Evolutionary conservation across 2,888 invertebrate genomes (phyloP).

Genomic region (Merodon equestris): DNA sequence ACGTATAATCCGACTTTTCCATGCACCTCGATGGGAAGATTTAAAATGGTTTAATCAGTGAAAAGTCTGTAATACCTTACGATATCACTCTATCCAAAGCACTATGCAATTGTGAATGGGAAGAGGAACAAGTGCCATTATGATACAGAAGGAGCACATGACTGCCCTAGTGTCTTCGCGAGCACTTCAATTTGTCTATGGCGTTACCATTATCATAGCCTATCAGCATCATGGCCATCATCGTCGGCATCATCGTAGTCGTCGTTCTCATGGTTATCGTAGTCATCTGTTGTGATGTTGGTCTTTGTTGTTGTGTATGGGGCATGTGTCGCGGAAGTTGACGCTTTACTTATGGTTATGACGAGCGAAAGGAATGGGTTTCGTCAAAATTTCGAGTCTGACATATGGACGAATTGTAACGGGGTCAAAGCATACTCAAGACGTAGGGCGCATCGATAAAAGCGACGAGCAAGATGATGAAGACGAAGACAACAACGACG

Average conservation of each 20-base stretch:
- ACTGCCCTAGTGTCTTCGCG: not conserved
- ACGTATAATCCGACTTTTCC: no score
- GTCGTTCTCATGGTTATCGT: slow-evolving; percentile 4
- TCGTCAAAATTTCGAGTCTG: no score
- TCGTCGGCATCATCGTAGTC: slow-evolving; percentile 25
- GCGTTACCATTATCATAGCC: slow-evolving; percentile 45
- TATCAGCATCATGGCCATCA: slow-evolving; percentile 30
- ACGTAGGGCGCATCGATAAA: slow-evolving; percentile 1
- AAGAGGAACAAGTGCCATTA: slow-evolving; percentile 10
- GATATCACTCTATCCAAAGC: slow-evolving; percentile 22
- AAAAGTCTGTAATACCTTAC: slow-evolving; percentile 39
- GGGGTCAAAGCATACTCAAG: not conserved
- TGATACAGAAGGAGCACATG: not conserved
- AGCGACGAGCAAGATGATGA: not conserved
- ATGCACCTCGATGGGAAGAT: no score
- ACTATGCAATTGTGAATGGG: slow-evolving; percentile 30
- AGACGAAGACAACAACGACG: no score
- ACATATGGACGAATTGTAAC: no score
- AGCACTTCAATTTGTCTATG: slow-evolving; percentile 8
- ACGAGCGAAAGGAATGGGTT: not conserved
- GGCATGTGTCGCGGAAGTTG: slow-evolving; percentile 26
- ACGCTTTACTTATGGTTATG: slow-evolving; percentile 14
- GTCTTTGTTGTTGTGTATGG: slow-evolving; percentile 1
- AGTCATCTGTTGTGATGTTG: slow-evolving; percentile 10
- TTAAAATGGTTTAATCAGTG: slow-evolving; percentile 47